Percentiles rank a stretch among this genome's conserved stretches.
Conservation (phyloP, 2,113 vertebrate species). For the Prionailurus viverrinus region DNA sequence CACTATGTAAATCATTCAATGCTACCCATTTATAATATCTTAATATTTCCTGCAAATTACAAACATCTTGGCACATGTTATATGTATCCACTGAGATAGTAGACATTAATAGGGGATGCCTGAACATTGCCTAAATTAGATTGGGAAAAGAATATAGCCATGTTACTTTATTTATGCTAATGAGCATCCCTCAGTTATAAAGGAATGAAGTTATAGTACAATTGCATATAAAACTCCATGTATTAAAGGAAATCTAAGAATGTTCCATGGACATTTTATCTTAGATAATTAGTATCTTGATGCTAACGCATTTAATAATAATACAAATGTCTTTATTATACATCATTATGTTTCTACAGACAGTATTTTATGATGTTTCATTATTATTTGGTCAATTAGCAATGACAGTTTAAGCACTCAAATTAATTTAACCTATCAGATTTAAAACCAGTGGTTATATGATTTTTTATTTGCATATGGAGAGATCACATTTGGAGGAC, state of each 20-base stretch:
- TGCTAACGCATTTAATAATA: slow-evolving; percentile 50
- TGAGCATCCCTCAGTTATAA: slow-evolving; percentile 20
- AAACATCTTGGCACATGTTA: slow-evolving; percentile 14
- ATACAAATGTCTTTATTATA: slow-evolving; percentile 51
- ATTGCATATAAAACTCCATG: slow-evolving; percentile 19
- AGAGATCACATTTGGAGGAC: not conserved
- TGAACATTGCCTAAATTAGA: slow-evolving; percentile 33
- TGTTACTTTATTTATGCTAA: slow-evolving; percentile 16
- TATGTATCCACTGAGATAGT: not conserved
- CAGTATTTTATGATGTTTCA: slow-evolving; percentile 48
- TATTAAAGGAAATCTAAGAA: slow-evolving; percentile 53
- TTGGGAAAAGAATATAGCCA: not conserved
- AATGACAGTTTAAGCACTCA: not conserved
- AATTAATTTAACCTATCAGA: slow-evolving; percentile 2
- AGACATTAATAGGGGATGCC: slow-evolving; percentile 42
- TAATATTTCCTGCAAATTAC: not conserved
- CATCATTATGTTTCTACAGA: slow-evolving; percentile 43
- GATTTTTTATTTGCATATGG: not conserved
- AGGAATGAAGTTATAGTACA: slow-evolving; percentile 14
- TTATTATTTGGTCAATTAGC: slow-evolving; percentile 17
- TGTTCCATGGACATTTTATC: not conserved
- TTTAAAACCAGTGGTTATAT: not conserved
- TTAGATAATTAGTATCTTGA: slow-evolving; percentile 54
- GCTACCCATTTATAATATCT: slow-evolving; percentile 1
- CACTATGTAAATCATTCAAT: not conserved